Evolutionary conservation across 2,113 vertebrate species (phyloP).

Genomic region (Paradoxurus hermaphroditus): DNA sequence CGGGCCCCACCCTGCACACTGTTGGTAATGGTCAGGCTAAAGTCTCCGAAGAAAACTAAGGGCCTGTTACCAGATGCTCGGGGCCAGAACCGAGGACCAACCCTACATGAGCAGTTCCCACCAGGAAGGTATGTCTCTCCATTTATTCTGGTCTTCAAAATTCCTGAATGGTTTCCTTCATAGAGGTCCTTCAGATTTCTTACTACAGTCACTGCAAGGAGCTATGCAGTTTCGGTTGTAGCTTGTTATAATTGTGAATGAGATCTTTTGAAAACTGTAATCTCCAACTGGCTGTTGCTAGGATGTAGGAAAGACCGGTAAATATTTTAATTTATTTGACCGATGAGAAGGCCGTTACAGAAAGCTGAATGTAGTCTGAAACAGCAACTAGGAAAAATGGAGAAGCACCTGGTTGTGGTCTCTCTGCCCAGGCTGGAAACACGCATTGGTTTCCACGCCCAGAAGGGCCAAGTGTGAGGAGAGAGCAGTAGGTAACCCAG

Average conservation of each 20-base stretch:
- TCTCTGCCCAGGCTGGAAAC: not conserved
- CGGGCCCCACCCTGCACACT: rapidly evolving
- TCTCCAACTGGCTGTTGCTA: not conserved
- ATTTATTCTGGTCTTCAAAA: not conserved
- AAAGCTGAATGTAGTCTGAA: not conserved
- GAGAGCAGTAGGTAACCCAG: rapidly evolving
- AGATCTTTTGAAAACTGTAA: not conserved
- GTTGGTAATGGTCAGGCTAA: not conserved
- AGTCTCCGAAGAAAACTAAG: not conserved
- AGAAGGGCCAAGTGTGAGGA: not conserved
- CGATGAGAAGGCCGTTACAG: not conserved
- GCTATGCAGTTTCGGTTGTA: not conserved
- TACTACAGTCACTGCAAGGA: not conserved
- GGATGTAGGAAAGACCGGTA: not conserved
- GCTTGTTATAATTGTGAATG: not conserved
- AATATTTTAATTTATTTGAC: not conserved
- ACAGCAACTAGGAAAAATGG: not conserved
- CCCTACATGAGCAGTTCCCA: rapidly evolving
- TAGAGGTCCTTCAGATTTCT: not conserved
- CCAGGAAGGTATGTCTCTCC: not conserved
- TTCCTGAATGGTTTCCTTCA: not conserved
- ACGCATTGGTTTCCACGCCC: rapidly evolving
- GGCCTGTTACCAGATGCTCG: too few relatives aligned
- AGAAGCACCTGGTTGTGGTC: not conserved
- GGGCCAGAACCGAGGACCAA: not conserved